Base-by-base conservation (phyloP, 92 coral and sea anemone species). In the Bergia sp. region DNA sequence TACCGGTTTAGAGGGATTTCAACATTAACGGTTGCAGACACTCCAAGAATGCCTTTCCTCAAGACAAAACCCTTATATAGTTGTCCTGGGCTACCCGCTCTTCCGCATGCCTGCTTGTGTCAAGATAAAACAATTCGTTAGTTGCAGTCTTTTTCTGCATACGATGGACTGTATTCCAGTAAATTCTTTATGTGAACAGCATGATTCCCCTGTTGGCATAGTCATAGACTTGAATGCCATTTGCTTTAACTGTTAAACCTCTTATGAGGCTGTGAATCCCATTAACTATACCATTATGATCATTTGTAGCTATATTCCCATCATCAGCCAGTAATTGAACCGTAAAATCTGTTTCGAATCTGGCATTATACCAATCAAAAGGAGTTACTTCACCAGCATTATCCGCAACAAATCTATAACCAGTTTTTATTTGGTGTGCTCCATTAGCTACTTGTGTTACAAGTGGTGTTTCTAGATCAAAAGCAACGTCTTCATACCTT, bases 1-100 rank as follows among this genome's bases (percentile, higher is more conserved):
- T 45, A 45, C 50, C 50, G 50, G 50, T 45, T 45, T 45, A 85
- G 44, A 9, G 89, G 77, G 1, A 85, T 41, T 69, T 85, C 88
- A 3, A 7, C 39, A 1, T 15, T 40, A 0, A 73, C 89, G 37
- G 11, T 8, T 7, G 81, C 71, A 7, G 89, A 85, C 13, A 18
- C 47, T 2, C 77, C 87, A 1, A 64, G 75, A 15, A 57, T 57
- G 16, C 64, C 64, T 57, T 57, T 57, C 16, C 64, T 11, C 21
- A 1, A 11, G 64, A 18, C 64, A 8, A 57, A 57, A 0, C 64
- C 64, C 20, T 11, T 57, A 45, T 45, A 45, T 45, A 45, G 21
- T 57, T 12, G 20, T 12, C 18, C 21, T 57, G 64, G 2, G 3
- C 64, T 7, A 0, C 21, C 3, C 64, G 64, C 64, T 57, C 64